A percentile compares a stretch with the other conserved stretches of the same genome.
Conservation (phyloP, 2,797 vertebrate genomes). For the Tragopan temminckii region DNA sequence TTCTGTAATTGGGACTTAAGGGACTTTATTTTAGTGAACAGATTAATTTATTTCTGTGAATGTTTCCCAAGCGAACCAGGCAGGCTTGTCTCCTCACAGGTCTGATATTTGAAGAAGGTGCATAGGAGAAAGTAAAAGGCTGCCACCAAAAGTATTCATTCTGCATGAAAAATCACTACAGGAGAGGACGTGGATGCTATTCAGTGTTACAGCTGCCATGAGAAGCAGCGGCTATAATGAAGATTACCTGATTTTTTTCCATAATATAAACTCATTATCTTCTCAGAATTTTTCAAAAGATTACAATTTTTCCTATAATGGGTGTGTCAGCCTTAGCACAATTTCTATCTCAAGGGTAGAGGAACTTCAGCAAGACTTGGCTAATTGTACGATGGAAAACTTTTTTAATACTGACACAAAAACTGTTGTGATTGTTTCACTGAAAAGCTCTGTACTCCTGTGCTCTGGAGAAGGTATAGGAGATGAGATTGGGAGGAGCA, state of each 20-base stretch:
- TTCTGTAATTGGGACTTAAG: background rate
- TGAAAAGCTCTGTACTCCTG: background rate
- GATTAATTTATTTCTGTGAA: slow-evolving; percentile 13
- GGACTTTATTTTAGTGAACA: background rate
- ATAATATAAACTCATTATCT: background rate
- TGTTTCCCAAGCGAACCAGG: background rate
- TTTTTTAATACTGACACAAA: background rate
- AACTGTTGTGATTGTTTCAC: background rate
- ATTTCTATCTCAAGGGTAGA: background rate
- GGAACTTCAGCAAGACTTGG: background rate
- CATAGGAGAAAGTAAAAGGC: background rate
- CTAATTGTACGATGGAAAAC: background rate
- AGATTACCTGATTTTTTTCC: background rate
- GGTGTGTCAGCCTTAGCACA: background rate
- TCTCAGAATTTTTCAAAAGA: background rate
- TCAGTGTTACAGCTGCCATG: background rate
- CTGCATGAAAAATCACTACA: background rate
- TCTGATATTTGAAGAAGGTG: background rate
- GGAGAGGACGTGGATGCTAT: background rate
- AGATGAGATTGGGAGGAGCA: background rate
- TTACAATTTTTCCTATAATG: background rate
- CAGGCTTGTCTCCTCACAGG: background rate
- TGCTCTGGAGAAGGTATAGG: background rate
- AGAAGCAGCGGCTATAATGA: background rate
- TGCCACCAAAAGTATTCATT: background rate